phyloP scores from a whole-genome alignment of 2,888 invertebrate species.

The Diploptera punctata region DNA sequence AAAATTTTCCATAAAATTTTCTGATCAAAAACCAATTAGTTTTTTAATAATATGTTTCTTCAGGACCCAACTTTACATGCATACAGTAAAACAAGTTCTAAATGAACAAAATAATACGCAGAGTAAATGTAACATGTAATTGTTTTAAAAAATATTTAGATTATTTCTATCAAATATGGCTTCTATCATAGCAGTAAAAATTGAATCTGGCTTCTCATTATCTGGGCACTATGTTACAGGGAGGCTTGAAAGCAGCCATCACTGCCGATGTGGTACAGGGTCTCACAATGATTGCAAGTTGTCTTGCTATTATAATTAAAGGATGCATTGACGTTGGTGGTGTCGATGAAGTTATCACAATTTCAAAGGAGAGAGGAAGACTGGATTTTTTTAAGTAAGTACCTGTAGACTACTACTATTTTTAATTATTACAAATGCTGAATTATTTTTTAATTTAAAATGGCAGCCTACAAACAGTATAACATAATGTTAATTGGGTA shows the following conservation, averaged over 20 bases:
- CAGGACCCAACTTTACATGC: too few species aligned
- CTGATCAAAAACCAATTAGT: too few species aligned
- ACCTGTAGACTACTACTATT: too few species aligned
- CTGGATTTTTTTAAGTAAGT: constrained; percentile 80
- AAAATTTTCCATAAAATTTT: too few species aligned
- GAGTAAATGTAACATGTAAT: not conserved
- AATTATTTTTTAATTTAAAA: too few species aligned
- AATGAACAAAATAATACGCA: too few species aligned
- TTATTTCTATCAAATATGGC: not conserved
- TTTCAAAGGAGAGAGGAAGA: constrained; percentile 74
- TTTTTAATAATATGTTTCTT: too few species aligned
- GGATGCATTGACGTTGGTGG: constrained; percentile 80
- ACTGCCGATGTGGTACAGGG: constrained; percentile 92
- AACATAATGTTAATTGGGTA: too few species aligned
- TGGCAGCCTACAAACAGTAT: too few species aligned
- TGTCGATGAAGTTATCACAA: constrained; percentile 67
- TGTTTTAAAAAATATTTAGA: not conserved
- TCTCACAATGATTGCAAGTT: constrained; percentile 82
- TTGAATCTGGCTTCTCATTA: not conserved
- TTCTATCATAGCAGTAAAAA: not conserved
- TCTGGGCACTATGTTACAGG: constrained; percentile 63
- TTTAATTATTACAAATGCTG: too few species aligned
- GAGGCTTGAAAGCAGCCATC: constrained; percentile 80
- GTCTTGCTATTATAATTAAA: constrained; percentile 79
- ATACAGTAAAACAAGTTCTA: too few species aligned